phyloP scores from a whole-genome alignment of 2,888 invertebrate genomes.

The Phytoseiulus persimilis region DNA sequence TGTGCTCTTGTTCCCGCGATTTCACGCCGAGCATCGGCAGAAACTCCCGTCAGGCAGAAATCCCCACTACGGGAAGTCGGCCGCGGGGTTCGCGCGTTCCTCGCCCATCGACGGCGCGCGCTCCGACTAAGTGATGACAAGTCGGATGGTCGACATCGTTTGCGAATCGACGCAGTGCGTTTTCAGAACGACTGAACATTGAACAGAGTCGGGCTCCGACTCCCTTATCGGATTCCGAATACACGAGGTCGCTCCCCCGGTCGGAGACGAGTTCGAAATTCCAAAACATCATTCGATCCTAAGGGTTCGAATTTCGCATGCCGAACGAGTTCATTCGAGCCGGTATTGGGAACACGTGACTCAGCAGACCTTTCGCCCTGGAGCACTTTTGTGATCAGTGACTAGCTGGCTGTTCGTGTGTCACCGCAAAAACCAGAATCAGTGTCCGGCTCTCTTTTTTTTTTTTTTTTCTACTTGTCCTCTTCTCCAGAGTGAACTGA shows the following conservation, averaged over 20 bases:
- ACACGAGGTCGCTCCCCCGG: too few species aligned
- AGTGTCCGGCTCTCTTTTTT: not conserved
- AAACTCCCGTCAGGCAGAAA: too few species aligned
- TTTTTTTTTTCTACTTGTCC: not conserved
- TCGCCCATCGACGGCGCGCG: too few species aligned
- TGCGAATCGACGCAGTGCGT: too few species aligned
- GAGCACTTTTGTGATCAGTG: not conserved
- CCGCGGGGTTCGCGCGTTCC: too few species aligned
- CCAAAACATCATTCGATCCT: not conserved
- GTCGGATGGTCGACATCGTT: too few species aligned
- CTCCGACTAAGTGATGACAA: too few species aligned
- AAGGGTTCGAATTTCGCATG: not conserved
- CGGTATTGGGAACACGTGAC: not conserved
- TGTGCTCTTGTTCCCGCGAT: not conserved
- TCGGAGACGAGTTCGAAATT: not conserved
- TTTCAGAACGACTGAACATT: too few species aligned
- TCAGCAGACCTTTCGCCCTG: not conserved
- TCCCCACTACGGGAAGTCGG: too few species aligned
- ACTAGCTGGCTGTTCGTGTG: not conserved
- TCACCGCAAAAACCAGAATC: conserved; percentile 5
- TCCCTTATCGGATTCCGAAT: too few species aligned
- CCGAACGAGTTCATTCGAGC: not conserved
- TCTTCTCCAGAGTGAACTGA: not conserved
- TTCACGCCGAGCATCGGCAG: too few species aligned
- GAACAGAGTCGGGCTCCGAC: too few species aligned